Percentiles rank a stretch among this genome's conserved stretches.
phyloP scores from a whole-genome alignment of 1,140 invertebrate species.

The Philotrypesis tridentata region DNA sequence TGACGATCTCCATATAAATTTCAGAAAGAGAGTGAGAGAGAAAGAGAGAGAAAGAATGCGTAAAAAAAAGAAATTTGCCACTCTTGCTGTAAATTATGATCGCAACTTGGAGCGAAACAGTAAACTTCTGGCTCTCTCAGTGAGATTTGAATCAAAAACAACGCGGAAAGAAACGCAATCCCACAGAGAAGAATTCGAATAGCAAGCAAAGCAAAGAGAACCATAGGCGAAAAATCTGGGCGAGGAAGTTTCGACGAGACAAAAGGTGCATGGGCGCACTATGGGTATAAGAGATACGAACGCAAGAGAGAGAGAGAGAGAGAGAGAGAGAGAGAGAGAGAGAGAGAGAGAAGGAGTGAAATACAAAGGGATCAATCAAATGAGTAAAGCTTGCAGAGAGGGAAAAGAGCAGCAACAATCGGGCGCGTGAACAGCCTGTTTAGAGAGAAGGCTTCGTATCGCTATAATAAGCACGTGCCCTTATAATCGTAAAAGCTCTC shows the following conservation, averaged over 20 bases:
- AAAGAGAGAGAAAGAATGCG: too few species aligned
- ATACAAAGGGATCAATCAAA: too few species aligned
- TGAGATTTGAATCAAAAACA: not conserved
- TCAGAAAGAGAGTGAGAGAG: not conserved
- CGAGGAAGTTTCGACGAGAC: not conserved
- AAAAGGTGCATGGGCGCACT: not conserved
- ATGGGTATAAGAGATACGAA: not conserved
- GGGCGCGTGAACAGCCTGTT: constrained; percentile 20
- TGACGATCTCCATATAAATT: not conserved
- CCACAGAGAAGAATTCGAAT: not conserved
- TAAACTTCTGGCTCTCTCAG: too few species aligned
- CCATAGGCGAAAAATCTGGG: not conserved
- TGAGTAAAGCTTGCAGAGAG: too few species aligned
- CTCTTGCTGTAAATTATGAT: not conserved
- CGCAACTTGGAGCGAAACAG: not conserved
- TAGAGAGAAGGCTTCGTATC: constrained; percentile 3
- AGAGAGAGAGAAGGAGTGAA: too few species aligned
- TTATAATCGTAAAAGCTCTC: constrained; percentile 60
- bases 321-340: too few species aligned
- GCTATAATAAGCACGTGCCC: constrained; percentile 60
- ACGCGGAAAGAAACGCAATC: constrained; percentile 1
- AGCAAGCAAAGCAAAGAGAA: not conserved
- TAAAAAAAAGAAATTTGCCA: too few species aligned
- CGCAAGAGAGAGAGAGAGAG: not conserved
- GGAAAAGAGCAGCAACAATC: not conserved